A percentile compares a stretch with the other conserved stretches of the same genome.
Evolutionary conservation across 1,140 invertebrate genomes (phyloP).

Genomic region (fruit fly (Drosophila melanogaster)): DNA sequence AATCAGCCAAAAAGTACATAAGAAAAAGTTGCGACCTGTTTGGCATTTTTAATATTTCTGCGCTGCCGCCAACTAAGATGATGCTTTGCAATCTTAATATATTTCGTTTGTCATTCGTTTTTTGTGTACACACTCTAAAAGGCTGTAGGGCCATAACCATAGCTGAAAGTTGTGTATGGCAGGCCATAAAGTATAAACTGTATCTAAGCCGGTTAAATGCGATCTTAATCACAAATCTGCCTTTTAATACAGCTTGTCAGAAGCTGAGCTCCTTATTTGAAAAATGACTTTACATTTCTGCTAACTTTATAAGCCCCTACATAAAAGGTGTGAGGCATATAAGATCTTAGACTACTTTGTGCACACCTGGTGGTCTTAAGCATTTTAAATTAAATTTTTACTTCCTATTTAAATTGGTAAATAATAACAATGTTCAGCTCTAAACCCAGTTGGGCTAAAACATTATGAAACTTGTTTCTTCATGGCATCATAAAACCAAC

Average conservation of each 20-base stretch:
- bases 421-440: no score
- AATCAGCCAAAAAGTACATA: constrained; percentile 63
- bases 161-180: constrained; percentile 1
- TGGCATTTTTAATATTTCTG: constrained; percentile 58
- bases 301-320: background rate
- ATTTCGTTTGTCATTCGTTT: background rate
- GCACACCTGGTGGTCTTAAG: background rate
- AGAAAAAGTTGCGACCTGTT: constrained; percentile 43
- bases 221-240: constrained; percentile 16
- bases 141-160: constrained; percentile 7
- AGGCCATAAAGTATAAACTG: background rate
- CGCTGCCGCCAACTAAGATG: constrained; percentile 10
- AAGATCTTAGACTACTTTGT: background rate
- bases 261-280: constrained; percentile 8
- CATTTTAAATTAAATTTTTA: background rate
- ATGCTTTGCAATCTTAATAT: constrained; percentile 19
- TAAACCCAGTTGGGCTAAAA: background rate
- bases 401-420: background rate
- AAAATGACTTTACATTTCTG: constrained; percentile 16
- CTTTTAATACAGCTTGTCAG: constrained; percentile 19
- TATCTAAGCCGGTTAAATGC: background rate
- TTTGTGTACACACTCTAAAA: constrained; percentile 2
- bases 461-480: background rate
- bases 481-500: background rate
- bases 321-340: constrained; percentile 24